These are phyloP conservation scores for Sinelater perroti DNA, from an alignment of 2,888 invertebrate genomes.

Conservation along the genomic window DNA sequence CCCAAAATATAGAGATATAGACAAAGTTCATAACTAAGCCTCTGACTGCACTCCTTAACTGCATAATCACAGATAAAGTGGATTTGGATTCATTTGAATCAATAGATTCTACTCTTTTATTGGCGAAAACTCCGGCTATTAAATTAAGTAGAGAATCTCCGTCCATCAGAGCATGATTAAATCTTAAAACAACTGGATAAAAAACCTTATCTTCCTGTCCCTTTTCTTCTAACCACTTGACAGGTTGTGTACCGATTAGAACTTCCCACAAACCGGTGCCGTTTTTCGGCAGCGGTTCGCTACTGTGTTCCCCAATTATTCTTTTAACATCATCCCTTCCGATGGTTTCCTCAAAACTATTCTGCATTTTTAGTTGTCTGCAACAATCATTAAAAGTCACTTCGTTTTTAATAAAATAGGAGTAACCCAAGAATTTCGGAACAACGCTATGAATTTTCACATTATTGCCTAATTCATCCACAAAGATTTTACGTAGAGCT, in stretches of 20 bases:
- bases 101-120: neutral
- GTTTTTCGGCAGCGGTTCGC: constrained; percentile 57
- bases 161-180: constrained; percentile 67
- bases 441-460: too few species aligned
- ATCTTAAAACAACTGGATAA: constrained; percentile 62
- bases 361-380: neutral
- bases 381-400: constrained; percentile 8
- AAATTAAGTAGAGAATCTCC: constrained; percentile 64
- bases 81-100: neutral
- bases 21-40: too few species aligned
- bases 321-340: neutral
- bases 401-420: constrained; percentile 3
- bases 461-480: too few species aligned
- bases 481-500: too few species aligned
- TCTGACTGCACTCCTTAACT: neutral
- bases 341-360: neutral
- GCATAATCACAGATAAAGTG: neutral
- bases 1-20: neutral
- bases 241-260: constrained; percentile 55
- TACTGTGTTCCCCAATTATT: constrained; percentile 29
- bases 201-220: constrained; percentile 35
- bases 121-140: constrained; percentile 43
- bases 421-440: too few species aligned
- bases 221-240: constrained; percentile 42
- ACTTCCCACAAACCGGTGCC: constrained; percentile 65